Base-by-base conservation (phyloP, 2,113 vertebrate genomes). In the Progne subis region DNA sequence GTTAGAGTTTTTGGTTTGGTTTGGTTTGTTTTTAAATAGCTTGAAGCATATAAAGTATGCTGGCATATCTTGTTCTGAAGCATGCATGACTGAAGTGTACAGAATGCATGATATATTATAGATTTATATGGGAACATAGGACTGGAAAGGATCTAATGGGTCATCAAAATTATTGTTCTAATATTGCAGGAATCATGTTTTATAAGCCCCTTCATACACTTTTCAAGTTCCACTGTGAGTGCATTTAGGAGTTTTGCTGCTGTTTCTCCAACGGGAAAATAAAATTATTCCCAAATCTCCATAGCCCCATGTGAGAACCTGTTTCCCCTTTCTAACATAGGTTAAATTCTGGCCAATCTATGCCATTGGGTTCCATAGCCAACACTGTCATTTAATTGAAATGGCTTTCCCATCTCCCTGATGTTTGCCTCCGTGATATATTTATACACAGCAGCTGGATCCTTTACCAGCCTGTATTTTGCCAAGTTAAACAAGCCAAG, bases 371-470 rank as follows among this genome's bases (percentile, higher is more conserved):
- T 57, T 89, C 49, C 57, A 26, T 56, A 82, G 83, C 89, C 83
- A 95, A 39, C 77, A 28, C 2, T 41, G 44, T 67, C 9, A 61
- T 94, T 71, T 60, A 69, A 41, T 46, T 78, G 61, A 85, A 92
- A 71, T 49, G 53, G 31, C 37, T 95, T 77, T 86, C 32, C 49
- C 53, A n/a, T 76, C 56, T 94, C 57, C 41, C 82, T 86, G 80
- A 71, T 90, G 41, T 77, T 94, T 90, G 18, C 31, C 63, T 85
- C 79, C 5, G 1, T 65, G 55, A 49, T 91, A 55, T 92, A 86
- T 97, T 95, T 96, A 91, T 69, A 95, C 77, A 34, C 74, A 91
- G 83, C 74, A 97, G 91, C 84, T 57, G 74, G 74, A 94, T 87
- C 88, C 41, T 46, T 84, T 68, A 60, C 68, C 49, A 82, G 83